Percentiles rank a stretch among this genome's conserved stretches.
phyloP scores from a whole-genome alignment of 2,797 vertebrate genomes.

The Clamator glandarius region DNA sequence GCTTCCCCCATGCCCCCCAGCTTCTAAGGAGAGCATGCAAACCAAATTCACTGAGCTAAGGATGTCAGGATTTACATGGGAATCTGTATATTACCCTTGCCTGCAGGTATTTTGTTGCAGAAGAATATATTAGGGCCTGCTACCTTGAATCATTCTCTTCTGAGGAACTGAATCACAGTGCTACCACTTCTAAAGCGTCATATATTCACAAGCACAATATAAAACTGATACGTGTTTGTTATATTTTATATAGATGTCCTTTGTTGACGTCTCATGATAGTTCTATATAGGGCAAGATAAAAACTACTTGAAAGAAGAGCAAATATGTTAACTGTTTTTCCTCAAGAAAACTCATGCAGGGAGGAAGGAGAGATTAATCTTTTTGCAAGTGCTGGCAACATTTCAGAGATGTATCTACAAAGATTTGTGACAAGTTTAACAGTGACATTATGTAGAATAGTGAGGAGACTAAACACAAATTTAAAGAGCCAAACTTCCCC shows the following conservation, averaged over 20 bases:
- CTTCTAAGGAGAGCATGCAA: not conserved
- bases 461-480: not conserved
- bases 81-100: not conserved
- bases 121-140: not conserved
- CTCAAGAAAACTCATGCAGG: slow-evolving; percentile 19
- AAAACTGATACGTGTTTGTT: slow-evolving; percentile 36
- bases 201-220: slow-evolving; percentile 26
- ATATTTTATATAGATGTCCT: slow-evolving; percentile 11
- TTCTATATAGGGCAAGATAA: slow-evolving; percentile 52
- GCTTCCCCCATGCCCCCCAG: not conserved
- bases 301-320: slow-evolving; percentile 51
- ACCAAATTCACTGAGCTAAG: not conserved
- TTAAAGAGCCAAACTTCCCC: not conserved
- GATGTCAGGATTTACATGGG: not conserved
- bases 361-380: slow-evolving; percentile 41
- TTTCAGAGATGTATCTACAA: slow-evolving; percentile 19
- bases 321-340: slow-evolving; percentile 56
- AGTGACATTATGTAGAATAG: not conserved
- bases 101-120: slow-evolving; percentile 28
- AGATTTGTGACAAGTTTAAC: slow-evolving; percentile 35
- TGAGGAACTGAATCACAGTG: slow-evolving; percentile 17
- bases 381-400: slow-evolving; percentile 25
- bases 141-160: slow-evolving; percentile 13
- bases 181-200: slow-evolving; percentile 1
- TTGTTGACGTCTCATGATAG: slow-evolving; percentile 39